Percentiles rank a stretch among this genome's conserved stretches.
phyloP scores from a whole-genome alignment of 2,888 invertebrate genomes.

The Pterostichus niger region DNA sequence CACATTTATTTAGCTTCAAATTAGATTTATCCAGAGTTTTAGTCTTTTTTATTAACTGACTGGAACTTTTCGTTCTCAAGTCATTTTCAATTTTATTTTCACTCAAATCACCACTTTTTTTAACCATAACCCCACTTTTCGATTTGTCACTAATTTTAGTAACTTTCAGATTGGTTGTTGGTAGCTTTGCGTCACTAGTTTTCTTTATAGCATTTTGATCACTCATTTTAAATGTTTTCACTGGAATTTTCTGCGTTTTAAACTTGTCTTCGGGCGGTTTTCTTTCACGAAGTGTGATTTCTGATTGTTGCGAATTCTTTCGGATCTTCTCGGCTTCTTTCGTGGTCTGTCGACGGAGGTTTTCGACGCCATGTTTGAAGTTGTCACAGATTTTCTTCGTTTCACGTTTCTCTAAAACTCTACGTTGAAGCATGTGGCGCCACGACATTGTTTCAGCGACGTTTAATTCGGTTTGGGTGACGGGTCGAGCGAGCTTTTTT shows the following conservation, averaged over 20 bases:
- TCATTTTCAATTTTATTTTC: neutral
- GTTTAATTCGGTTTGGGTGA: conserved; percentile 50
- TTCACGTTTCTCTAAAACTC: conserved; percentile 9
- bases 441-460: conserved; percentile 50
- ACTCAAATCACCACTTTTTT: neutral
- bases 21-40: neutral
- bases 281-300: neutral
- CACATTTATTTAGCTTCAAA: conserved; percentile 13
- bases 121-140: conserved; percentile 5
- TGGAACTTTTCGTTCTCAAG: conserved; percentile 18
- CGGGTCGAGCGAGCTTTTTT: conserved; percentile 66
- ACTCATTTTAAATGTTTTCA: conserved; percentile 14
- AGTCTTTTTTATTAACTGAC: neutral
- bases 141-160: neutral
- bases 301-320: neutral
- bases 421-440: conserved; percentile 43
- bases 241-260: conserved; percentile 28
- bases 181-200: neutral
- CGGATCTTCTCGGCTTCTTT: conserved; percentile 37
- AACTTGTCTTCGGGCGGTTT: conserved; percentile 21
- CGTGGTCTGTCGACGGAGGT: conserved; percentile 1
- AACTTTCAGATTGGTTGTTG: neutral
- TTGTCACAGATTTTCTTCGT: conserved; percentile 17
- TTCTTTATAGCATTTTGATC: neutral
- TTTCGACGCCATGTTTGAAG: conserved; percentile 45